phyloP scores from a whole-genome alignment of 2,797 vertebrate species.

The Naso thynnoides region DNA sequence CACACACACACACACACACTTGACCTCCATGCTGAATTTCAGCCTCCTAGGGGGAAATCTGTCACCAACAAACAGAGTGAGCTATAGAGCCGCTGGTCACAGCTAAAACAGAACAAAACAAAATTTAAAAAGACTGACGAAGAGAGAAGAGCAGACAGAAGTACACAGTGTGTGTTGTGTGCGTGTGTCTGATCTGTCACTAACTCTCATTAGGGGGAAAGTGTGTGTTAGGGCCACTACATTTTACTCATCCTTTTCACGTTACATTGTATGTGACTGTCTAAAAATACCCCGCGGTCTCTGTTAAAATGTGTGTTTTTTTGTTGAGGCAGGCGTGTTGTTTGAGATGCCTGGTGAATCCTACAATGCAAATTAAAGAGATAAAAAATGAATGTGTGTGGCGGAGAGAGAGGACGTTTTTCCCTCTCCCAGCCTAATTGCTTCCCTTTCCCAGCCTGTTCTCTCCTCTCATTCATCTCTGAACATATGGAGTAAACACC shows the following conservation, averaged over 20 bases:
- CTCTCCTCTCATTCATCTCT: slow-evolving; percentile 46
- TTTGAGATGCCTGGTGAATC: not conserved
- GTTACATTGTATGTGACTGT: not conserved
- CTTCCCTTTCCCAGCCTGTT: slow-evolving; percentile 13
- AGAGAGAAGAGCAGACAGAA: too few relatives aligned
- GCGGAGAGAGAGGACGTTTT: not conserved
- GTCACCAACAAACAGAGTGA: too few relatives aligned
- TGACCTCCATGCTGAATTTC: too few relatives aligned
- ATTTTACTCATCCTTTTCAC: not conserved
- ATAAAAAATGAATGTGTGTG: not conserved
- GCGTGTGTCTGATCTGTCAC: not conserved
- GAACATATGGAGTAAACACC: slow-evolving; percentile 50
- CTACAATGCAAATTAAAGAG: not conserved
- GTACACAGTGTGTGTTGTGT: not conserved
- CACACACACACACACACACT: too few relatives aligned
- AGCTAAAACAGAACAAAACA: too few relatives aligned
- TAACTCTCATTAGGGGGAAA: not conserved
- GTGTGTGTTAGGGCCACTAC: not conserved
- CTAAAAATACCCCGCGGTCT: not conserved
- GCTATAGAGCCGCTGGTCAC: too few relatives aligned
- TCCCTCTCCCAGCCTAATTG: slow-evolving; percentile 31
- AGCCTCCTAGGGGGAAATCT: too few relatives aligned
- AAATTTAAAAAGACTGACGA: too few relatives aligned
- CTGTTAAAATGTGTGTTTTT: not conserved
- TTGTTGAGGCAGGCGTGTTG: not conserved